Percentiles rank a stretch among this genome's conserved stretches.
phyloP scores from a whole-genome alignment of 1,140 invertebrate species.

The Brachionus koreanus region DNA sequence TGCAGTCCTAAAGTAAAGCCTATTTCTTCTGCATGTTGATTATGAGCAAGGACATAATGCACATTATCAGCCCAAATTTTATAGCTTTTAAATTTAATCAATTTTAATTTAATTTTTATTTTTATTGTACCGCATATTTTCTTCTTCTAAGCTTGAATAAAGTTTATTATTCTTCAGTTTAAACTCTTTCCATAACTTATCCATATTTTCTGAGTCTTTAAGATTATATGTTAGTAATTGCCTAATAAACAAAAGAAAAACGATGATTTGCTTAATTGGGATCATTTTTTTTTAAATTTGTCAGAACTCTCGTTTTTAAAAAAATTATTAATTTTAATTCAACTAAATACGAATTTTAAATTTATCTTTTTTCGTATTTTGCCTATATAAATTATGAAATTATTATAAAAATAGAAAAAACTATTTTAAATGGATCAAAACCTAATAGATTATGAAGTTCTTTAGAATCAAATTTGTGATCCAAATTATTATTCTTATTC shows the following conservation, averaged over 20 bases:
- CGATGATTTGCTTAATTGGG: not conserved
- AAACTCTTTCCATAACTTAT: conserved; percentile 18
- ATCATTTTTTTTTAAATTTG: not conserved
- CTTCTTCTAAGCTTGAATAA: not conserved
- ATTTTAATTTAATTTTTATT: not conserved
- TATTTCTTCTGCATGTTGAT: not conserved
- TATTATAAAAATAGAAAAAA: not conserved
- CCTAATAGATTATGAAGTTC: not conserved
- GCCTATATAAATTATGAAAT: not conserved
- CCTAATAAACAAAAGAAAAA: not conserved
- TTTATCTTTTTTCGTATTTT: not conserved
- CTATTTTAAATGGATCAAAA: not conserved
- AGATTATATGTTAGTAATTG: not conserved
- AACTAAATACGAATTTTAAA: not conserved
- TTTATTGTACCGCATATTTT: not conserved
- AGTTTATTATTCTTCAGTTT: conserved; percentile 30
- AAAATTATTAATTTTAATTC: not conserved
- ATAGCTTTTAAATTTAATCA: not conserved
- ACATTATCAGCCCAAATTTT: conserved; percentile 34
- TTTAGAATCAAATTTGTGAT: not conserved
- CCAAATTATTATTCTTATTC: not conserved
- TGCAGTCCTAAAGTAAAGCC: conserved; percentile 17
- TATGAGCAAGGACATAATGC: not conserved
- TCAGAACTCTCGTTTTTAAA: not conserved
- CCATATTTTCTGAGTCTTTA: not conserved